Evolutionary conservation across 2,797 vertebrate species (phyloP).

Genomic region (Coilia nasus): DNA sequence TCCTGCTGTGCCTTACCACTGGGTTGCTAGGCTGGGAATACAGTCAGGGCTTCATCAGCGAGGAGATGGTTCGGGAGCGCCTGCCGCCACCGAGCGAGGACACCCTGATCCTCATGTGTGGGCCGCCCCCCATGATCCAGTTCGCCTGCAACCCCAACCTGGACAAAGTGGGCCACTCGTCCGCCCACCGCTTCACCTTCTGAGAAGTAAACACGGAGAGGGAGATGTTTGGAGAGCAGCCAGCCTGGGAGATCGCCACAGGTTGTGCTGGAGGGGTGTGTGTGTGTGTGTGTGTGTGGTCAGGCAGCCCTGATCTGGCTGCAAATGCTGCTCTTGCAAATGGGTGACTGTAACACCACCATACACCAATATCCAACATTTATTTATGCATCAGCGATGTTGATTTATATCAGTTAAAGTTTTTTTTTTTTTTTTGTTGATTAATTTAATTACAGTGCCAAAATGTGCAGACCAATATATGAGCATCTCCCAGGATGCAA

Average conservation of each 20-base stretch:
- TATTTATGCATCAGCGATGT: constrained; percentile 1
- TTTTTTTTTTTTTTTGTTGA: no score
- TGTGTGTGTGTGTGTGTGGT: constrained; percentile 14
- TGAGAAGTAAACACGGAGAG: constrained; percentile 43
- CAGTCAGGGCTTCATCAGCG: constrained; percentile 91
- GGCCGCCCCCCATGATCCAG: constrained; percentile 97
- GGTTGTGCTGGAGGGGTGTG: neutral
- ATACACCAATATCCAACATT: neutral
- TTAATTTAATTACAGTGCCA: neutral
- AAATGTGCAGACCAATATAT: neutral
- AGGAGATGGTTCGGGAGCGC: constrained; percentile 87
- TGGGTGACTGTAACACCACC: neutral
- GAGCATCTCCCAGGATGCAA: neutral
- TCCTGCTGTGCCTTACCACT: neutral
- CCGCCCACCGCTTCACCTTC: constrained; percentile 81
- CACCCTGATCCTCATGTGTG: constrained; percentile 90
- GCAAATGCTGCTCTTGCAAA: neutral
- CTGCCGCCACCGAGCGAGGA: constrained; percentile 82
- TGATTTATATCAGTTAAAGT: neutral
- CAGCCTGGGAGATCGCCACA: neutral
- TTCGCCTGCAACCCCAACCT: constrained; percentile 93
- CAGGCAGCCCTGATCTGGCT: neutral
- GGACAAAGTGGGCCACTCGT: constrained; percentile 85
- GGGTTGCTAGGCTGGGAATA: constrained; percentile 95
- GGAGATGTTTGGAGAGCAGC: neutral